These are phyloP conservation scores for Microcebus lehilahytsara DNA, from an alignment of 2,113 vertebrate genomes.

Conservation along the genomic window DNA sequence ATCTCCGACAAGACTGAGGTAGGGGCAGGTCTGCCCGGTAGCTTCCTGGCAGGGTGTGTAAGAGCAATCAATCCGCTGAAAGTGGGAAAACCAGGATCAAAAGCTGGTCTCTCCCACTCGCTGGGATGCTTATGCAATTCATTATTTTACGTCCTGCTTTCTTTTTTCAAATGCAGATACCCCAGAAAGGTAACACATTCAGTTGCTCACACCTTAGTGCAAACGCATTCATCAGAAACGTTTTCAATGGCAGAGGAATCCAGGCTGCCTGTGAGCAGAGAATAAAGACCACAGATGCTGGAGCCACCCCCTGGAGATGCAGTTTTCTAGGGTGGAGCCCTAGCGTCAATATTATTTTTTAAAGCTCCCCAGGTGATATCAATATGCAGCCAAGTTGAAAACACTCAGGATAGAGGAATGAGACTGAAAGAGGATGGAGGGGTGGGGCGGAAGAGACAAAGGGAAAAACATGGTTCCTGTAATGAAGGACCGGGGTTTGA, in stretches of 20 bases:
- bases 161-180: constrained; percentile 66
- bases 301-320: background rate
- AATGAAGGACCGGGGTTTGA: background rate
- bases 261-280: background rate
- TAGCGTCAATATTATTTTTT: background rate
- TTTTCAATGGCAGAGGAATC: background rate
- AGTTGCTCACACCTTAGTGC: constrained; percentile 48
- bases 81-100: constrained; percentile 34
- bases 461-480: background rate
- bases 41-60: background rate
- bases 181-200: constrained; percentile 60
- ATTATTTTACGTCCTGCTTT: constrained; percentile 33
- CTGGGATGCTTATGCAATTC: constrained; percentile 40
- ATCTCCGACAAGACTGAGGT: background rate
- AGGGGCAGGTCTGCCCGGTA: background rate
- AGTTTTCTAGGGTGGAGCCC: background rate
- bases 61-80: constrained; percentile 30
- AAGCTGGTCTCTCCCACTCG: background rate
- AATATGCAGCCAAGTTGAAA: background rate
- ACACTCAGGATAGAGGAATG: background rate
- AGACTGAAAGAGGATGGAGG: background rate
- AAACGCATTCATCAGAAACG: constrained; percentile 32
- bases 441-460: background rate
- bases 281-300: background rate
- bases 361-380: background rate